Conservation (phyloP, 1,140 invertebrate species). For the Drosophila sucinea region DNA sequence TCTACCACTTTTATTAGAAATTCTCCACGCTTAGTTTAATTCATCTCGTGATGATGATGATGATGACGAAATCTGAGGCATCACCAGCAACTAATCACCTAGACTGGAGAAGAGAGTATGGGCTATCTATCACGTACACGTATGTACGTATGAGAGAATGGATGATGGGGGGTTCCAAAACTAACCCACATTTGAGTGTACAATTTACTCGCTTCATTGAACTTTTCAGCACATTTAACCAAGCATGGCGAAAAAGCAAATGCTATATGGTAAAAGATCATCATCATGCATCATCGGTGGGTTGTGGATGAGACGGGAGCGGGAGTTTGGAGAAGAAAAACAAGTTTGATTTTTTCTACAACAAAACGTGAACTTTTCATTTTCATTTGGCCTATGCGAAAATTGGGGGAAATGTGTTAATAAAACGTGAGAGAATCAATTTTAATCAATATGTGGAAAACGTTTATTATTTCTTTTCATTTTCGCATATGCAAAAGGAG, state of each 20-base stretch:
- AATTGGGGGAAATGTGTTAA: constrained; percentile 69
- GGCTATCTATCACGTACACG: constrained; percentile 19
- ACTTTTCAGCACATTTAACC: constrained; percentile 22
- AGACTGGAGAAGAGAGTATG: too few relatives aligned
- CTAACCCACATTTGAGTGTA: constrained; percentile 4
- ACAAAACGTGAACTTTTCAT: constrained; percentile 56
- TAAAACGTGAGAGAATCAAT: constrained; percentile 42
- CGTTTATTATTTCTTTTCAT: not conserved
- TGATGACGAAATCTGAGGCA: constrained; percentile 34
- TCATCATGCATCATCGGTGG: constrained; percentile 41
- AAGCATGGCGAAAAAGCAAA: constrained; percentile 36
- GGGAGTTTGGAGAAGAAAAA: constrained; percentile 25
- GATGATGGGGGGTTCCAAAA: not conserved
- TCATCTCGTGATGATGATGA: constrained; percentile 5
- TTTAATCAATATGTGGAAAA: constrained; percentile 18
- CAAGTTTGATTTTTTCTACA: constrained; percentile 61
- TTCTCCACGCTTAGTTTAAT: constrained; percentile 30
- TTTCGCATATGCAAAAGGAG: not conserved
- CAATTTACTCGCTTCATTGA: constrained; percentile 63
- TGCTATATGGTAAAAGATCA: constrained; percentile 6
- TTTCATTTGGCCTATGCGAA: constrained; percentile 48
- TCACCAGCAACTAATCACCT: constrained; percentile 31
- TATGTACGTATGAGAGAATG: constrained; percentile 26
- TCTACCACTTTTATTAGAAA: constrained; percentile 2
- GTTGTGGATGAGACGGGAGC: not conserved